Evolutionary conservation across 2,888 invertebrate species (phyloP), one percentile per base, ranked within the genome.

Genomic region (Falcaria lacertinaria): DNA sequence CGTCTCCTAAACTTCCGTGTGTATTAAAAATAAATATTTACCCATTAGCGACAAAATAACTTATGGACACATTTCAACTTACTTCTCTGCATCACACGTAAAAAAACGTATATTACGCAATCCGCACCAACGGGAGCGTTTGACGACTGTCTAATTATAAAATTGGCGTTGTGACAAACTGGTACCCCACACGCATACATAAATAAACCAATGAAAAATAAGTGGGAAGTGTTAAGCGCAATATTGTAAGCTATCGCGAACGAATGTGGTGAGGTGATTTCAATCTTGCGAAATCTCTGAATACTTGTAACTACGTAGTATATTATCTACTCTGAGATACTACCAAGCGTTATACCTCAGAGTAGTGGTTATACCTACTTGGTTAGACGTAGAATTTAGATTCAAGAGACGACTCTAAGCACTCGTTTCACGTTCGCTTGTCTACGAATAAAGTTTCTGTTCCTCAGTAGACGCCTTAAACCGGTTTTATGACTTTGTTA

Each of bases 81-180:
- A 39, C 17, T 32, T 4, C 42, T 28, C 39, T 44, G 48, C 48
- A 49, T 50, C 46, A 40, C 42, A 42, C 44, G 48, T 38, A 44
- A 44, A 44, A 54, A 51, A 48, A 50, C 43, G 40, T 49, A 45
- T 48, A 40, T 79, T 79, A 59, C 71, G 71, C 62, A 78, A 75
- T 58, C 14, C 37, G 22, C 43, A 43, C 44, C 45, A 54, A 59
- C 61, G 64, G 65, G 60, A 59, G 64, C 64, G 70, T 79, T 77
- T 78, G 78, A 81, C 77, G 78, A 74, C 67, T 69, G 60, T 69
- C 80, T 84, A 83, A 79, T 80, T 76, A 75, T 84, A 83, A 71
- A 65, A 68, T 64, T 83, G 84, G 84, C 83, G 47, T 54, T 45
- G 60, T 77, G 79, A 78, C 84, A 84, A 76, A 60, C 52, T 52